Base-by-base conservation (phyloP, 2,113 vertebrate species). In the Numenius arquata region DNA sequence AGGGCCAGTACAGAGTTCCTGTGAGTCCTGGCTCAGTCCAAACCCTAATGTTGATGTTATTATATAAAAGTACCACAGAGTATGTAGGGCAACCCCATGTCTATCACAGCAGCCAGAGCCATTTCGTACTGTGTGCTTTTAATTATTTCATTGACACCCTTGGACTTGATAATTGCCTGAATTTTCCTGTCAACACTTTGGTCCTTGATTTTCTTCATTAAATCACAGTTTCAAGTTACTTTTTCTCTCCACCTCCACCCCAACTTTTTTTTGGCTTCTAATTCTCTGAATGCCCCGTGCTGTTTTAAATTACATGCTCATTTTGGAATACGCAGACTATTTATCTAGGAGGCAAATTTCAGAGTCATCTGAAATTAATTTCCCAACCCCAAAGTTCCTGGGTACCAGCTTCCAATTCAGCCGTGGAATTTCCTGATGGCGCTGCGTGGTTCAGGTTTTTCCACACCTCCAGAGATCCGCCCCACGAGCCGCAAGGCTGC, bases 341-440 rank as follows among this genome's bases (percentile, higher is more conserved):
- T 97, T 97, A 96, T 97, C 92, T 91, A 91, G 72, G 93, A 97
- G 84, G 94, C 62, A 90, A 88, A 96, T 97, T 97, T 97, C 88
- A 95, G 89, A 96, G 93, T 43, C 97, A 97, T 96, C 78, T 97
- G 97, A 97, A 96, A 95, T 97, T 97, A 94, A 97, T 97, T 97
- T 97, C 90, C 93, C 34, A 14, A 87, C 79, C 97, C 95, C 94
- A 90, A 48, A 85, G 95, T 96, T 97, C 94, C 95, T 96, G 95
- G 96, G 97, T 97, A 97, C 97, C 97, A 97, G 95, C 96, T 93
- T 97, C 97, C 96, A 96, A 67, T 87, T 68, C 94, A 92, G 78
- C 95, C 36, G 0, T 90, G 97, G 97, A 97, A 97, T 97, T 97
- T 97, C 97, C 97, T 97, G 96, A 6, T 88, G 56, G 86, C 7